Conservation (phyloP, 2,113 vertebrate genomes). For the Macquaria australasica region DNA sequence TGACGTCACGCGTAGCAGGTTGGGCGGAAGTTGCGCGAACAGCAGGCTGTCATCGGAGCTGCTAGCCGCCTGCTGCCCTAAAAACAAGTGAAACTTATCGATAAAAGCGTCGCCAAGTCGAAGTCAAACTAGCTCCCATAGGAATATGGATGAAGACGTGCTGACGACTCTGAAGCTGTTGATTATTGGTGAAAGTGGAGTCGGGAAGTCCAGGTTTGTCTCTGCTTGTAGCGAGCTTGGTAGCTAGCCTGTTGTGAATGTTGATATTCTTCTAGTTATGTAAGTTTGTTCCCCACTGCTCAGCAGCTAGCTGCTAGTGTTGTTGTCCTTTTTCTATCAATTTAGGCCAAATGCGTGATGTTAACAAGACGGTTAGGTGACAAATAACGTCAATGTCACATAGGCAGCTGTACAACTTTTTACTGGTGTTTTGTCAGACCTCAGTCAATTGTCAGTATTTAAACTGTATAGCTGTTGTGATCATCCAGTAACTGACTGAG, state of each 20-base stretch:
- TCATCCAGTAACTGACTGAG: neutral
- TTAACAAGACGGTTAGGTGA: neutral
- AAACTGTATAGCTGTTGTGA: neutral
- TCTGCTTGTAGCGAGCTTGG: neutral
- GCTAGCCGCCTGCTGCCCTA: conserved; percentile 32
- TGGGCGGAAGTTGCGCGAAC: conserved; percentile 63
- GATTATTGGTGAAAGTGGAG: conserved; percentile 97
- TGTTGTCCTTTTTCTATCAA: neutral
- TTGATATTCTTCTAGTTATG: conserved; percentile 62
- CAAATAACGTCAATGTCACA: neutral
- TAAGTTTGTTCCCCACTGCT: conserved; percentile 23
- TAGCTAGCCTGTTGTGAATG: conserved; percentile 68
- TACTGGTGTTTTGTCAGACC: neutral
- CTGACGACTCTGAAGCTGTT: conserved; percentile 96
- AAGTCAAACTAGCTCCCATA: neutral
- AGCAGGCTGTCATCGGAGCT: conserved; percentile 45
- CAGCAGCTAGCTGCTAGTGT: neutral
- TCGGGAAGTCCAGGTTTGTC: conserved; percentile 96
- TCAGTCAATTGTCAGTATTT: neutral
- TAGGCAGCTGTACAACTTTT: neutral
- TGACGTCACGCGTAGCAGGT: conserved; percentile 47
- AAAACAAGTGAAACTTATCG: conserved; percentile 29
- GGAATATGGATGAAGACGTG: conserved; percentile 95
- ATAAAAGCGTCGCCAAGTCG: neutral
- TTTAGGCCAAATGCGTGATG: neutral